Conservation (phyloP, 2,797 vertebrate species). For the Xiphorhynchus erythropygius region DNA sequence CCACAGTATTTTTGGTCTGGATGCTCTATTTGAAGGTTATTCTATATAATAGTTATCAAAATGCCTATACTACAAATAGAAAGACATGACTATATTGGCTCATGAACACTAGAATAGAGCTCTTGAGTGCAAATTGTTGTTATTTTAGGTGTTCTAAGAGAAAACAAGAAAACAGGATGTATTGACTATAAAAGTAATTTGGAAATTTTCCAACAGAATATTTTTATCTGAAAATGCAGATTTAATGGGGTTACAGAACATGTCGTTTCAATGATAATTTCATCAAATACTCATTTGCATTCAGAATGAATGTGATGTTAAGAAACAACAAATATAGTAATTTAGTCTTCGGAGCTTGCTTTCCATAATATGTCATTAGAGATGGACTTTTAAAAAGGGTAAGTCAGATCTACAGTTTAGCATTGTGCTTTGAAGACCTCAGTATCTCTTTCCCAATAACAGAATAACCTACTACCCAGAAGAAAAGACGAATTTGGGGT, state of each 20-base stretch:
- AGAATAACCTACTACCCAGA: neutral
- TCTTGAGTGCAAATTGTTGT: neutral
- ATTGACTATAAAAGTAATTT: neutral
- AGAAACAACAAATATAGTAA: neutral
- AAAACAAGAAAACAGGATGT: neutral
- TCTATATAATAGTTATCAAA: neutral
- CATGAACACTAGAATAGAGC: fast-evolving
- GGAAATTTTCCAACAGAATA: conserved; percentile 15
- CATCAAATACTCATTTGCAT: conserved; percentile 42
- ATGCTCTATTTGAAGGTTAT: neutral
- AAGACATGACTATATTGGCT: neutral
- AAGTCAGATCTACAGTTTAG: neutral
- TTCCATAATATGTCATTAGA: neutral
- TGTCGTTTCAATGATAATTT: conserved; percentile 36
- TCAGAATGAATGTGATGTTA: conserved; percentile 14
- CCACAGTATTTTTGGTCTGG: neutral
- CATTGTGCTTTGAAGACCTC: neutral
- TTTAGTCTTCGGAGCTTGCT: neutral
- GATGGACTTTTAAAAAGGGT: neutral
- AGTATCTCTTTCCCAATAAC: neutral
- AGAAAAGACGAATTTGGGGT: neutral
- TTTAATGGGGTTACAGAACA: conserved; percentile 50
- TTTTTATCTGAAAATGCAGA: conserved; percentile 27
- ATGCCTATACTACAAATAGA: neutral
- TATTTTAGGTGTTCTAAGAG: neutral